phyloP scores from a whole-genome alignment of 2,113 vertebrate species.

The Parotia lawesii region DNA sequence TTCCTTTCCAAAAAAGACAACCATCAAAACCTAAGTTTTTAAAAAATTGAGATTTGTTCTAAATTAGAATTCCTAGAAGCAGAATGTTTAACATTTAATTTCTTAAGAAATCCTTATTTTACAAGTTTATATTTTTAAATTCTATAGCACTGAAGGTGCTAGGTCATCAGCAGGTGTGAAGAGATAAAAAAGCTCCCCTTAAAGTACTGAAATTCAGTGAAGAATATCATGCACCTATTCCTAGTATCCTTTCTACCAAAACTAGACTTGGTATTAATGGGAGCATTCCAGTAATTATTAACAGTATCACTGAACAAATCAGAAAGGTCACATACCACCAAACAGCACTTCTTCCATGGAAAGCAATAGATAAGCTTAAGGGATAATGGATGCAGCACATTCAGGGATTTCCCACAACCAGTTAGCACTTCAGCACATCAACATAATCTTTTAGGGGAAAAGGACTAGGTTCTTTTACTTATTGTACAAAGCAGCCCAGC shows the following conservation, averaged over 20 bases:
- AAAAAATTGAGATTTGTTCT: not conserved
- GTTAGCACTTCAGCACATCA: not conserved
- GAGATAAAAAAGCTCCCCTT: not conserved
- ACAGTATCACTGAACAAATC: not conserved
- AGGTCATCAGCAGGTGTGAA: not conserved
- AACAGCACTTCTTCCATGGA: not conserved
- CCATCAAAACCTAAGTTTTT: not conserved
- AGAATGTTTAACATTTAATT: not conserved
- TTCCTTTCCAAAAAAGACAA: not conserved
- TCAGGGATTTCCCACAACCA: not conserved
- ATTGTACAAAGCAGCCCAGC: not conserved
- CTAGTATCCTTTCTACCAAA: not conserved
- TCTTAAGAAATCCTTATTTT: not conserved
- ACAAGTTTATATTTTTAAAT: not conserved
- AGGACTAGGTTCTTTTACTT: not conserved
- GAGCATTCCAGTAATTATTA: not conserved
- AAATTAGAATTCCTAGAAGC: not conserved
- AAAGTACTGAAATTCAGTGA: not conserved
- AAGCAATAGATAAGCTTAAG: not conserved
- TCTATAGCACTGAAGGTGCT: not conserved
- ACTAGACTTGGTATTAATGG: not conserved
- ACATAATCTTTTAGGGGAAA: not conserved
- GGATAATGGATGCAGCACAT: not conserved
- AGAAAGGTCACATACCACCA: not conserved
- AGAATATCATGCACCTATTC: not conserved